Base-by-base conservation (phyloP, 2,797 vertebrate genomes). In the Yasuhikotakia modesta region DNA sequence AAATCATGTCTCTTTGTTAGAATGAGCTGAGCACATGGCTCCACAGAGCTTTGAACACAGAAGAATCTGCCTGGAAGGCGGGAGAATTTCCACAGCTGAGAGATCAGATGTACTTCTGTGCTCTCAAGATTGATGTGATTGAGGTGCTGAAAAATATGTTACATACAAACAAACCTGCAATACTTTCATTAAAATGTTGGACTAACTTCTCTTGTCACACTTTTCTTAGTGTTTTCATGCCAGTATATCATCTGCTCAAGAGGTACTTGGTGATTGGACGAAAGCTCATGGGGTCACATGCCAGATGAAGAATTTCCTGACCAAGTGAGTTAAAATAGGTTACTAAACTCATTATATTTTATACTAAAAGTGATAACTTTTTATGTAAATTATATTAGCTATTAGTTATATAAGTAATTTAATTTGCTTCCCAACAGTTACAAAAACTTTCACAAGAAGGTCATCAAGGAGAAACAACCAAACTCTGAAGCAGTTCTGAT, bases 51-150 rank as follows among this genome's bases (percentile, higher is more conserved):
- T 86, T 99, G 85, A 69, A 89, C 2, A 76, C 88, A 17, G 94
- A 92, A 71, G 87, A 90, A 1, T 22, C 89, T 7, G 85, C 32
- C 13, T 96, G 75, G 75, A 50, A 46, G 19, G 8, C 94, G 94
- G 93, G 92, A 39, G 77, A 79, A 39, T 87, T 90, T 43, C 95
- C 95, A 0, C 83, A 80, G 14, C 88, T 46, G 30, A 80, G 92
- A 22, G 92, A 96, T 0, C 87, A 87, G 1, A 90, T 82, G 85
- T 95, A 93, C 83, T 82, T 88, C 84, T 95, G 95, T 17, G 87
- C 90, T 1, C 87, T 96, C 55, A 91, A 94, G 69, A 94, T 92
- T 11, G 94, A 96, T 86, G 85, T 94, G 79, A 93, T 98, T 50
- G 94, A 95, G 95, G 97, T 99, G 92, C 64, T 65, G 13, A 11